Base-by-base conservation (phyloP, 2,113 vertebrate species). In the Lepidothrix coronata region DNA sequence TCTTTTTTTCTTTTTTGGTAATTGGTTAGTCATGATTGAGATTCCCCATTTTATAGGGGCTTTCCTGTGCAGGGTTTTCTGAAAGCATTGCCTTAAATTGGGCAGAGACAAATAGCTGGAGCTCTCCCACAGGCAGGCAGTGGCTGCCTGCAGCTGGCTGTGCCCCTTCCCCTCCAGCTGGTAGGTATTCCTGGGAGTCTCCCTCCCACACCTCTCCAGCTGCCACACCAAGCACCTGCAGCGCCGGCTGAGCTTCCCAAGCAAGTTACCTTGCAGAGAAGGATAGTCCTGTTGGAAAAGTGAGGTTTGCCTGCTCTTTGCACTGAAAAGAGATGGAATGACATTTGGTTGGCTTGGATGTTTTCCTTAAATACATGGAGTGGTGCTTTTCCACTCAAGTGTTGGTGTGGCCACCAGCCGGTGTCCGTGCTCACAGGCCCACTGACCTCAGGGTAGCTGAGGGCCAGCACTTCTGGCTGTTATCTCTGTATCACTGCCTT, bases 381-480 rank as follows among this genome's bases (percentile, higher is more conserved):
- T 1, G 23, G 23, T 3, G 5, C 20, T 63, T 83, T 66, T 12
- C 44, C 2, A 3, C 5, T 0, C 4, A 37, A 24, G 28, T 11
- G 28, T 8, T 22, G 33, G 5, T 35, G 55, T 31, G 61, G 24
- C 39, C n/a, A 9, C 19, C 57, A 39, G 28, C 22, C 48, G n/a
- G 44, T 2, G 14, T 10, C 11, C 1, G 1, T 18, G 62, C n/a
- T 62, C 55, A 4, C 4, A 3, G 44, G 43, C 39, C 7, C 27
- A 0, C 10, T 25, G 59, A 49, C 46, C 48, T 19, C 31, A 44
- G 35, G 0, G 0, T 30, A 33, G 43, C 59, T 28, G 30, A 44
- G 43, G 81, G 43, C 31, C 24, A 39, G 48, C 35, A 6, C 52
- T 57, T 61, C 15, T n/a, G 15, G 4, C 62, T 83, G 33, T 49